phyloP scores from a whole-genome alignment of 1,140 invertebrate genomes.

The Aporrectodea caliginosa region DNA sequence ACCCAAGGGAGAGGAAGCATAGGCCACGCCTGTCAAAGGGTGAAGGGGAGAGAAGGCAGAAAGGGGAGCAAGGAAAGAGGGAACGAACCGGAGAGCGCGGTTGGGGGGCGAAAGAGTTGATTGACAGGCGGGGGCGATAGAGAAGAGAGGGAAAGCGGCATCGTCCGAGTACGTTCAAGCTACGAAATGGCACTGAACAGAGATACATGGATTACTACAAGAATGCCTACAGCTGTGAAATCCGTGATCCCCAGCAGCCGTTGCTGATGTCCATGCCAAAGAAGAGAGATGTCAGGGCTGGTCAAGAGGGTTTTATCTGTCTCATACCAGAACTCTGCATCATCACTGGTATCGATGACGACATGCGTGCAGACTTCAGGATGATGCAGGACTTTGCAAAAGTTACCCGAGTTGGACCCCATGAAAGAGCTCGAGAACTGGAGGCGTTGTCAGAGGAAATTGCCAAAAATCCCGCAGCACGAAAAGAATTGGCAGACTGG shows the following conservation, averaged over 20 bases:
- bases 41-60: too few species aligned
- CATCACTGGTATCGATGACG: slow-evolving; percentile 41
- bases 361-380: neutral
- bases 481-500: neutral
- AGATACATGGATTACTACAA: slow-evolving; percentile 76
- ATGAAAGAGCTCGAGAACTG: neutral
- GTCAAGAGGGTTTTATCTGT: slow-evolving; percentile 40
- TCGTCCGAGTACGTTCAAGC: too few species aligned
- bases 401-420: slow-evolving; percentile 2
- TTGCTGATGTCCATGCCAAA: slow-evolving; percentile 56
- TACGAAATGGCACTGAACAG: too few species aligned
- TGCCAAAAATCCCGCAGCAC: neutral
- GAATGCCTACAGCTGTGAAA: slow-evolving; percentile 64
- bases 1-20: too few species aligned
- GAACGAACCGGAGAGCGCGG: too few species aligned
- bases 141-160: too few species aligned
- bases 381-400: neutral
- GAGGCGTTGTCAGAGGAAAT: neutral
- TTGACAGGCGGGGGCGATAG: too few species aligned
- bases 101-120: too few species aligned
- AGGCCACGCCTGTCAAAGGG: too few species aligned
- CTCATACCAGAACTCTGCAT: slow-evolving; percentile 51
- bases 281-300: slow-evolving; percentile 42
- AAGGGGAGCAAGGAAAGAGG: too few species aligned
- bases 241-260: slow-evolving; percentile 74